Percentiles rank a stretch among this genome's conserved stretches.
Conservation (phyloP, 2,113 vertebrate species). For the Bambusicola thoracicus region DNA sequence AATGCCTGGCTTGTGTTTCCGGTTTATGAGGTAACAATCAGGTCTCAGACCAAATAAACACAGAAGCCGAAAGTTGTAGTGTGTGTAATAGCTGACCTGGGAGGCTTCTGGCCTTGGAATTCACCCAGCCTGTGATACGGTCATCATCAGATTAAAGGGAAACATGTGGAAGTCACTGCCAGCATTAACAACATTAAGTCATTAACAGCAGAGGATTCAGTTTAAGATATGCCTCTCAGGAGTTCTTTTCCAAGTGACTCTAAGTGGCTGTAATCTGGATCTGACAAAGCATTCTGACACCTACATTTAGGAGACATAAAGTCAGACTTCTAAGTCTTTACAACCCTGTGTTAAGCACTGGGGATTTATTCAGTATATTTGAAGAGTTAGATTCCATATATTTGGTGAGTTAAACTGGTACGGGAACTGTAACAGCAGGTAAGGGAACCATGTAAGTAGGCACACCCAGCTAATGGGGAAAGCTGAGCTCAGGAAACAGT, state of each 20-base stretch:
- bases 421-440: background rate
- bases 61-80: slow-evolving; percentile 47
- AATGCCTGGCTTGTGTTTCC: slow-evolving; percentile 56
- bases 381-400: rapidly evolving
- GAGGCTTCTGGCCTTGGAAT: slow-evolving; percentile 10
- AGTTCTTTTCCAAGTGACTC: background rate
- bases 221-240: background rate
- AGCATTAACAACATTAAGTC: background rate
- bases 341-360: background rate
- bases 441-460: background rate
- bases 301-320: background rate
- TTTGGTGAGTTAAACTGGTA: background rate
- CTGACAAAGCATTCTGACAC: background rate
- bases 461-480: background rate
- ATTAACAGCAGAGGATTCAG: background rate
- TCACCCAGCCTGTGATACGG: background rate
- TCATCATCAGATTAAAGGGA: background rate
- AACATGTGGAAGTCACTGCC: background rate
- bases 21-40: slow-evolving; percentile 43
- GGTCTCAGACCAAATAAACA: slow-evolving; percentile 36
- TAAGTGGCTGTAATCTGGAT: background rate
- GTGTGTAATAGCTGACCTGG: background rate
- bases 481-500: background rate
- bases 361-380: rapidly evolving
- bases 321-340: background rate